phyloP scores from a whole-genome alignment of 2,113 vertebrate species.

The Setophaga petechia region DNA sequence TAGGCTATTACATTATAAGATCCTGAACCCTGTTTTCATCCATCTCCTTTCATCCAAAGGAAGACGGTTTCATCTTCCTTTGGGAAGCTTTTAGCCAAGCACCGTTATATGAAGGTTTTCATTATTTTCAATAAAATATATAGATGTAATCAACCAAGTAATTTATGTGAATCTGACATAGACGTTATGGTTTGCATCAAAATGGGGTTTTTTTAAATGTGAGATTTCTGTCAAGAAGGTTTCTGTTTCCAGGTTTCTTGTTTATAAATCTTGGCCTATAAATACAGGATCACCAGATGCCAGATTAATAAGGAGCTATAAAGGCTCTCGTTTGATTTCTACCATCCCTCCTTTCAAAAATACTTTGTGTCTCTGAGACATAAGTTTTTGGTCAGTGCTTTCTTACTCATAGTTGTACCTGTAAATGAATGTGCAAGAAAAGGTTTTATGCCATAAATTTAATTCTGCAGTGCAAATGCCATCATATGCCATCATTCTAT shows the following conservation, averaged over 20 bases:
- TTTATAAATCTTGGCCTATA: background rate
- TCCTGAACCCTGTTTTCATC: background rate
- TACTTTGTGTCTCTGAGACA: background rate
- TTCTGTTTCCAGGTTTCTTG: background rate
- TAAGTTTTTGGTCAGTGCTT: background rate
- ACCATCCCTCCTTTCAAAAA: background rate
- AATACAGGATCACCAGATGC: background rate
- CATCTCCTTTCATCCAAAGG: background rate
- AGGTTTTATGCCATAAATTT: background rate
- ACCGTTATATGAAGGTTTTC: background rate
- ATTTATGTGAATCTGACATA: background rate
- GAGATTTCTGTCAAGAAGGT: background rate
- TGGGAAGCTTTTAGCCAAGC: background rate
- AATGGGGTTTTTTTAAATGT: background rate
- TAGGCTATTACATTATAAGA: background rate
- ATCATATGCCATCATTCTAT: background rate
- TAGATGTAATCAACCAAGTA: background rate
- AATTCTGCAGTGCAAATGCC: background rate
- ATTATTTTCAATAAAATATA: background rate
- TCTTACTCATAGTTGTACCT: background rate
- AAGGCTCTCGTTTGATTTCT: background rate
- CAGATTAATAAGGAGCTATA: background rate
- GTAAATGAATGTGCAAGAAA: background rate
- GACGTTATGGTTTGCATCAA: background rate
- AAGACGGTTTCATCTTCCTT: background rate